Conservation (phyloP, 2,113 vertebrate genomes). For the Corythornis cristatus region DNA sequence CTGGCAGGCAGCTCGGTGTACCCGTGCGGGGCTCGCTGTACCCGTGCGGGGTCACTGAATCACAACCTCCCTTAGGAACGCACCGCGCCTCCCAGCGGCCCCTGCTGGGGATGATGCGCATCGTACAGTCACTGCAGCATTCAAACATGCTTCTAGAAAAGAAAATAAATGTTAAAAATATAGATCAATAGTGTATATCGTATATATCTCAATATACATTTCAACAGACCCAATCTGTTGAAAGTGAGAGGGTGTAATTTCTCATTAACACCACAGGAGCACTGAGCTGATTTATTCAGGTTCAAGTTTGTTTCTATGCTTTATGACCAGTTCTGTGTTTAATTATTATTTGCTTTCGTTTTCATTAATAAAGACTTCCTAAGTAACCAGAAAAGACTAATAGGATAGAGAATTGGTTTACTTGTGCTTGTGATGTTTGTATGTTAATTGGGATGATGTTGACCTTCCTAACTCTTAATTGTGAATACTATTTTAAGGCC, state of each 20-base stretch:
- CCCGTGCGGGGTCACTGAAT: background rate
- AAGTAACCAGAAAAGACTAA: background rate
- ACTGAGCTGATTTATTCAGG: background rate
- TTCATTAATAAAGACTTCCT: background rate
- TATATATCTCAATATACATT: too few species aligned
- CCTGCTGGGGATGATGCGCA: accelerated
- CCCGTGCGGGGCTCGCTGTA: background rate
- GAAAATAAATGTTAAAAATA: too few species aligned
- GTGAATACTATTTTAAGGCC: background rate
- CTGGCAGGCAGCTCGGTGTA: background rate
- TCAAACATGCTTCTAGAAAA: background rate
- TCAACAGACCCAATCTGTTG: background rate
- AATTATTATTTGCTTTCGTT: background rate
- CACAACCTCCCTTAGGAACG: background rate
- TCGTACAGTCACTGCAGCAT: background rate
- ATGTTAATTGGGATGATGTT: background rate
- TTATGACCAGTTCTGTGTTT: background rate
- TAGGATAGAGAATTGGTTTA: background rate
- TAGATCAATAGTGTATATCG: too few species aligned
- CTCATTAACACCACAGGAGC: background rate
- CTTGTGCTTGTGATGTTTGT: background rate
- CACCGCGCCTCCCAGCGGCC: background rate
- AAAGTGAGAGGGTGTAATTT: background rate
- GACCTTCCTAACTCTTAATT: background rate
- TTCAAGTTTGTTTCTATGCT: background rate